A percentile compares a stretch with the other conserved stretches of the same genome.
These are phyloP conservation scores for Lamellibrachia luymesi DNA, from an alignment of 1,140 invertebrate species.

Conservation along the genomic window DNA sequence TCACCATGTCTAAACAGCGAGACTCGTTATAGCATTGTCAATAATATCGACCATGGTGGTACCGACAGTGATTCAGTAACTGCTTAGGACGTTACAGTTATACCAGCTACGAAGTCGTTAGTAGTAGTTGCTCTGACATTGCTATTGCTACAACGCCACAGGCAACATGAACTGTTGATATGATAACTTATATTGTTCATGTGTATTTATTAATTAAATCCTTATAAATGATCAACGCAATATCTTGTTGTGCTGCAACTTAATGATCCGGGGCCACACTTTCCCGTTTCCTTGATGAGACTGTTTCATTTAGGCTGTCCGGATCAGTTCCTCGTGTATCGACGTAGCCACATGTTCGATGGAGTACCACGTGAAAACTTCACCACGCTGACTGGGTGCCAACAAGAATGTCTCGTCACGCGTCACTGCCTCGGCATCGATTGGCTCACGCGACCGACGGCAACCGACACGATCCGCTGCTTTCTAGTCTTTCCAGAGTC, in stretches of 20 bases:
- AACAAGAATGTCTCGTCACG: slow-evolving; percentile 17
- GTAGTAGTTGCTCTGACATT: no score
- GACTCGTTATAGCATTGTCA: no score
- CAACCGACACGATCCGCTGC: slow-evolving; percentile 1
- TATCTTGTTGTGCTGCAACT: no score
- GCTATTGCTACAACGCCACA: no score
- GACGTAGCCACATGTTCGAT: slow-evolving; percentile 19
- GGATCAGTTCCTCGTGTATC: slow-evolving; percentile 3
- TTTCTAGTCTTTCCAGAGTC: slow-evolving; percentile 18
- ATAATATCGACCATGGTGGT: no score
- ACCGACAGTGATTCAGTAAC: no score
- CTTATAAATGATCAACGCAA: no score
- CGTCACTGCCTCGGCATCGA: slow-evolving; percentile 23
- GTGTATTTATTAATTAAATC: no score
- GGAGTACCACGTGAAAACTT: not conserved
- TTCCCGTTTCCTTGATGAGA: not conserved
- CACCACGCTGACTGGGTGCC: not conserved
- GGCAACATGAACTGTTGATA: no score
- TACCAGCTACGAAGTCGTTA: no score
- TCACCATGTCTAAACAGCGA: not conserved
- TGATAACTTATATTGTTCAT: no score
- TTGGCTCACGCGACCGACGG: slow-evolving; percentile 12
- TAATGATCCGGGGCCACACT: not conserved
- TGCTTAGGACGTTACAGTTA: no score
- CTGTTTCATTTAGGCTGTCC: not conserved